phyloP scores from a whole-genome alignment of 2,888 invertebrate genomes.

The Synergus itoensis region DNA sequence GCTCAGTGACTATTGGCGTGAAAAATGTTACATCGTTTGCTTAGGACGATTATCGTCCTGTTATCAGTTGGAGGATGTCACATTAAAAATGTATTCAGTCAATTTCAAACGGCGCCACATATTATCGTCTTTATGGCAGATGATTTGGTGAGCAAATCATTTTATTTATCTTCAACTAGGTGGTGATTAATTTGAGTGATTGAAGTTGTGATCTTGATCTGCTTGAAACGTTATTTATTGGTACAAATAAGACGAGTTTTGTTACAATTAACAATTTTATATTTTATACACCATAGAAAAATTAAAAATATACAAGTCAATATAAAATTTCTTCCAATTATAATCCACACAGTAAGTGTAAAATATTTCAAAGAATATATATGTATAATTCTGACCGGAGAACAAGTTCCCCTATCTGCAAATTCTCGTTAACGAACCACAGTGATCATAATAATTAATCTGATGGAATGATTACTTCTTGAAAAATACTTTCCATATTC shows the following conservation, averaged over 20 bases:
- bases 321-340: too few species aligned
- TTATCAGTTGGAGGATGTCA: slow-evolving; percentile 22
- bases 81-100: slow-evolving; percentile 49
- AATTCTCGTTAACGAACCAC: not conserved
- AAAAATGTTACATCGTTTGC: slow-evolving; percentile 45
- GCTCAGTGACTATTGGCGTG: slow-evolving; percentile 35
- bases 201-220: not conserved
- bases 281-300: too few species aligned
- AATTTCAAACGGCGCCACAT: slow-evolving; percentile 76
- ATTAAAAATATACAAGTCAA: too few species aligned
- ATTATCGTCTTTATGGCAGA: slow-evolving; percentile 81
- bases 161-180: not conserved
- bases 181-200: not conserved
- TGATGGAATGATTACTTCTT: not conserved
- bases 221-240: not conserved
- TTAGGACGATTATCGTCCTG: slow-evolving; percentile 47
- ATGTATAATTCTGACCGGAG: not conserved
- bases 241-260: too few species aligned
- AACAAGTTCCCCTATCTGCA: not conserved
- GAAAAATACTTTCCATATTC: not conserved
- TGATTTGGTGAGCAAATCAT: slow-evolving; percentile 79
- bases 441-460: slow-evolving; percentile 17
- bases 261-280: too few species aligned
- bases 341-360: not conserved
- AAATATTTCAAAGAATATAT: slow-evolving; percentile 14